Evolutionary conservation across 2,113 vertebrate species (phyloP), one percentile per base, ranked within the genome.

Genomic region (Antigone vipio): DNA sequence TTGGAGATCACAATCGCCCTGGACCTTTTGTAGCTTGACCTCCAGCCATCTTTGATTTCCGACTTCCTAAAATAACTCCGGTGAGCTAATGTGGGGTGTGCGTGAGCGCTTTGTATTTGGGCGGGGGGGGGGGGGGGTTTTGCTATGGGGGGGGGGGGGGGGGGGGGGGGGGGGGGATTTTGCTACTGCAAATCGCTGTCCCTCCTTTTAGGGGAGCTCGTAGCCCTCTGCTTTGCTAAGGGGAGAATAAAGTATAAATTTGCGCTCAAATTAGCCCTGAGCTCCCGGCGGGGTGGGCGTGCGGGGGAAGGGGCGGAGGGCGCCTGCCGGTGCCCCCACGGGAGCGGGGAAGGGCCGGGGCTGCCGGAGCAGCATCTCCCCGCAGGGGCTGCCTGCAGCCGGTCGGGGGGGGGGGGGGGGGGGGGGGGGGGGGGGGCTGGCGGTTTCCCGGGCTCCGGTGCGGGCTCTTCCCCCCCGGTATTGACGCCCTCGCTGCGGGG

Each of bases 1-100:
- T 94, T 85, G 93, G 95, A 85, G 96, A 95, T 97, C 96, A 92
- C 95, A 97, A 96, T 97, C 96, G 95, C 97, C 96, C 97, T 95
- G 98, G 98, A 98, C 98, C 97, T 96, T 98, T 98, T 98, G 97
- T 98, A 97, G 98, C 98, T 98, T 98, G 98, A 98, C 98, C 98
- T 98, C 98, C 98, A 98, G 98, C 98, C 98, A 98, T 98, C 98
- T 98, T 98, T 98, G 98, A 98, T 98, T 98, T 98, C 98, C 98
- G 98, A 98, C 98, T 98, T 98, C 98, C 98, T 98, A 98, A 98
- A 98, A 98, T 98, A 98, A 98, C 98, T 97, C 96, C 96, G 96
- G 98, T 97, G 84, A 84, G 97, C 97, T 84, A 68, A 95, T 84
- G 92, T 73, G 97, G 97, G 88, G 95, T 92, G 84, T 75, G 96